Conservation (phyloP, 1,140 invertebrate genomes). For the Musca domestica region DNA sequence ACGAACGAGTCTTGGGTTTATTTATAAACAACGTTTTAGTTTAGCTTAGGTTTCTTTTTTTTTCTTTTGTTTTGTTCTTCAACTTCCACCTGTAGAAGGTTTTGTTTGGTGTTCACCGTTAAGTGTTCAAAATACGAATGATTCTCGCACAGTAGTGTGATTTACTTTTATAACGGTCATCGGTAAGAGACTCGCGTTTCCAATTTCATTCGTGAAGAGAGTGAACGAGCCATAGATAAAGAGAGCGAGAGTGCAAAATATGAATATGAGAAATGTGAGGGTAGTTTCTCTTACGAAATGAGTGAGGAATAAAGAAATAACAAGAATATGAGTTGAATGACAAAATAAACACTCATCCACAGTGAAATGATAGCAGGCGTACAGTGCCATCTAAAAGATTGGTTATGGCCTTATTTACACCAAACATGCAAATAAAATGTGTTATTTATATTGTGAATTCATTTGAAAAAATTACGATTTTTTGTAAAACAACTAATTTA, state of each 20-base stretch:
- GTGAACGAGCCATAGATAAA: conserved; percentile 24
- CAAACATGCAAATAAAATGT: no score
- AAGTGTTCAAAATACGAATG: conserved; percentile 30
- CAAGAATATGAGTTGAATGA: no score
- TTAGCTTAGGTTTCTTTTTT: conserved; percentile 9
- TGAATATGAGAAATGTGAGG: not conserved
- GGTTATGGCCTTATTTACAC: no score
- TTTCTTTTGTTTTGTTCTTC: conserved; percentile 25
- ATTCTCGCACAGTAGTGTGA: conserved; percentile 19
- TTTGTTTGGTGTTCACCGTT: conserved; percentile 32
- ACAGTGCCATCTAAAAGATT: no score
- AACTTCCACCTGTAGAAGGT: conserved; percentile 18
- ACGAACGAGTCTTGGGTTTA: not conserved
- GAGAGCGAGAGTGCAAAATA: conserved; percentile 11
- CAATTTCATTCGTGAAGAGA: not conserved
- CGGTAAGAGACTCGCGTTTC: conserved; percentile 2
- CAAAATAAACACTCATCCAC: no score
- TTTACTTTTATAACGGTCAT: conserved; percentile 25
- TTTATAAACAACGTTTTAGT: not conserved
- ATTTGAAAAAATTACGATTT: no score
- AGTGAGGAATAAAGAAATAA: no score
- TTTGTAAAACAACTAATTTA: no score
- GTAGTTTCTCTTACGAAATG: no score
- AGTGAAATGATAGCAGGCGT: no score
- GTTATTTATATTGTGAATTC: no score